Evolutionary conservation across 2,113 vertebrate species (phyloP).

Genomic region (Plotosus lineatus): DNA sequence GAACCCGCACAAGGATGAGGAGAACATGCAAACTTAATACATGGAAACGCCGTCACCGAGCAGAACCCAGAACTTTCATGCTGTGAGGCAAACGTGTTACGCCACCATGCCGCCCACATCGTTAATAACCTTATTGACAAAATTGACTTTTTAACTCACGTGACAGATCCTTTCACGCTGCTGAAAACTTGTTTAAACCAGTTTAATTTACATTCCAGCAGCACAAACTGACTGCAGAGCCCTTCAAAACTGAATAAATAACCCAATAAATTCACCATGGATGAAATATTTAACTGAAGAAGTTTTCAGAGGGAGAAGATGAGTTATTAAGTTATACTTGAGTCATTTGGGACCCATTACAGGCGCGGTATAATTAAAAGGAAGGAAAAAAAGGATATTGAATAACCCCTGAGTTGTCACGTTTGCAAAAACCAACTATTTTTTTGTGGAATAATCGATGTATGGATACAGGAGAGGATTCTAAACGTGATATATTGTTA

Average conservation of each 20-base stretch:
- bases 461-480: constrained; percentile 9
- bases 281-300: constrained; percentile 16
- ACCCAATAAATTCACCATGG: neutral
- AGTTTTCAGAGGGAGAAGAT: neutral
- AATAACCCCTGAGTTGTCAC: neutral
- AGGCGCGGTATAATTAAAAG: constrained; percentile 28
- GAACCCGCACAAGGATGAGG: too few species aligned
- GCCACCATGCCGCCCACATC: too few species aligned
- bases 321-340: neutral
- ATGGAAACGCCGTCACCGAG: too few species aligned
- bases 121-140: too few species aligned
- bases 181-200: neutral
- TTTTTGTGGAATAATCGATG: constrained; percentile 26
- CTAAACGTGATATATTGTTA: constrained; percentile 32
- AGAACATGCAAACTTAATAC: too few species aligned
- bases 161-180: neutral
- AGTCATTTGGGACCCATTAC: constrained; percentile 17
- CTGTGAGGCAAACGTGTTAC: too few species aligned
- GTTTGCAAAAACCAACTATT: constrained; percentile 12
- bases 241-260: neutral
- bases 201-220: neutral
- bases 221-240: neutral
- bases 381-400: constrained; percentile 18
- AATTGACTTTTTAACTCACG: neutral
- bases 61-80: too few species aligned